Conservation (phyloP, 2,797 vertebrate genomes). For the Australoheros facetus region DNA sequence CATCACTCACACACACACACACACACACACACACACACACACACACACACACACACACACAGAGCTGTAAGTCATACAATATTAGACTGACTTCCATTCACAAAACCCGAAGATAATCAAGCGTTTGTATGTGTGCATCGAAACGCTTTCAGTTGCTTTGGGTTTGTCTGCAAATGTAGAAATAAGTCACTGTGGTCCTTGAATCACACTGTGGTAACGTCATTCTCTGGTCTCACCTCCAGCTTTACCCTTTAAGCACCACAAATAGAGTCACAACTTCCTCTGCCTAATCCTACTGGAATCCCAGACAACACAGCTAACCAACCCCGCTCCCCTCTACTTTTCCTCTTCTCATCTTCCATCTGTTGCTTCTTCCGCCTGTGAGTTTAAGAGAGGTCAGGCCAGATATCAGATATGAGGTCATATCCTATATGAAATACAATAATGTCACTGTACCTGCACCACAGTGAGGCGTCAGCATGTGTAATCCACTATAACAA, state of each 20-base stretch:
- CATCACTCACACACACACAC: constrained; percentile 47
- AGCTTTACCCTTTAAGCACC: constrained; percentile 55
- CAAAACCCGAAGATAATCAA: constrained; percentile 40
- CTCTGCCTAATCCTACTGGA: constrained; percentile 68
- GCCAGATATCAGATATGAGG: constrained; percentile 48
- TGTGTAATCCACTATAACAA: not conserved
- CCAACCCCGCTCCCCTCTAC: not conserved
- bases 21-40: constrained; percentile 42
- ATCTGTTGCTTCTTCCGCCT: constrained; percentile 64
- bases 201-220: constrained; percentile 29
- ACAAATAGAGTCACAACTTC: constrained; percentile 70
- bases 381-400: constrained; percentile 40
- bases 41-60: constrained; percentile 33
- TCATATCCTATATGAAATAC: constrained; percentile 33
- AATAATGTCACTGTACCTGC: constrained; percentile 31
- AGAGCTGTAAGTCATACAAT: constrained; percentile 57
- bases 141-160: constrained; percentile 10
- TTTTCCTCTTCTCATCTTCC: constrained; percentile 37
- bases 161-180: not conserved
- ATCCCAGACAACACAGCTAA: constrained; percentile 60
- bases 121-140: constrained; percentile 14
- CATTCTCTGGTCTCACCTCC: constrained; percentile 33
- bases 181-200: constrained; percentile 9
- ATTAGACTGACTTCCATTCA: constrained; percentile 46
- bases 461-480: not conserved